Percentiles rank a stretch among this genome's conserved stretches.
Conservation (phyloP, 1,140 invertebrate genomes). For the Tyrophagus putrescentiae region DNA sequence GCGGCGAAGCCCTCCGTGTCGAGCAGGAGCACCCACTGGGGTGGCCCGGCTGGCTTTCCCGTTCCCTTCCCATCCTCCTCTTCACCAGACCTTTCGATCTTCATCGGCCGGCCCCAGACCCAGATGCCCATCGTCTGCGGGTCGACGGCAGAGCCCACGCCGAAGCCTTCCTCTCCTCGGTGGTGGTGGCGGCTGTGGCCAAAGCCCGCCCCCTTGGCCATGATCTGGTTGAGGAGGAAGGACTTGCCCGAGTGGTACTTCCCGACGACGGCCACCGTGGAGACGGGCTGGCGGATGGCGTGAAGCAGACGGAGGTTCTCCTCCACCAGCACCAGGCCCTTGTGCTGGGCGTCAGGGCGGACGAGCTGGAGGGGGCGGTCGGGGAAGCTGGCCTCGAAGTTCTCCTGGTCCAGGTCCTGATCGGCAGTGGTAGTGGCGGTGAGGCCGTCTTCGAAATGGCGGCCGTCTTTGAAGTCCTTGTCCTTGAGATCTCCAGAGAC, state of each 20-base stretch:
- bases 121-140: constrained; percentile 28
- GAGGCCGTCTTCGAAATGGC: too few relatives aligned
- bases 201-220: constrained; percentile 26
- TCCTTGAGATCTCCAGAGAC: too few relatives aligned
- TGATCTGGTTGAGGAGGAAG: constrained; percentile 27
- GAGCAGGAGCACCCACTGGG: constrained; percentile 22
- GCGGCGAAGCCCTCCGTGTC: constrained; percentile 28
- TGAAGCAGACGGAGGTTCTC: too few relatives aligned
- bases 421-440: too few relatives aligned
- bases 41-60: too few relatives aligned
- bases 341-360: constrained; percentile 23
- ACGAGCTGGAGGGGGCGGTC: constrained; percentile 25
- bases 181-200: too few relatives aligned
- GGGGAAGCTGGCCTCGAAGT: not conserved
- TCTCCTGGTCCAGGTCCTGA: too few relatives aligned
- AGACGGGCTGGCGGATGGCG: constrained; percentile 22
- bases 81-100: too few relatives aligned
- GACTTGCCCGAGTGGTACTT: constrained; percentile 29
- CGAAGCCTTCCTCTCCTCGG: too few relatives aligned
- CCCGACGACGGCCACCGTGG: constrained; percentile 26
- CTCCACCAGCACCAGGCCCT: constrained; percentile 21
- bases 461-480: too few relatives aligned
- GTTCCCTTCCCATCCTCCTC: too few relatives aligned
- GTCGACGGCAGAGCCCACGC: constrained; percentile 23
- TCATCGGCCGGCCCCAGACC: constrained; percentile 26